Evolutionary conservation across 2,113 vertebrate genomes (phyloP).

Genomic region (Spizaetus ornatus): DNA sequence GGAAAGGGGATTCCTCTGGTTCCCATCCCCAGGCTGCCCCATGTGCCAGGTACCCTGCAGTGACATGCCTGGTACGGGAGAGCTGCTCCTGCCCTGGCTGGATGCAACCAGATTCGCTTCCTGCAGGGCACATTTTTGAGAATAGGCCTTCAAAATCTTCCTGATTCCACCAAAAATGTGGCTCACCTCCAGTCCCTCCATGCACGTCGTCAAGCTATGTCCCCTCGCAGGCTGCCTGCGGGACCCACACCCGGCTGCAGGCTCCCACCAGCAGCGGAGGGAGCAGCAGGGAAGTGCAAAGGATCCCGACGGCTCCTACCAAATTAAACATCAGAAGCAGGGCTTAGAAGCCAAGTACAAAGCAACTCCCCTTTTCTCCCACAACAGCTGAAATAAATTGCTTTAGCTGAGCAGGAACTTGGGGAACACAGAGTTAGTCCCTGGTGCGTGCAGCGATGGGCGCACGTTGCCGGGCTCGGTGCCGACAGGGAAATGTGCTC

Average conservation of each 20-base stretch:
- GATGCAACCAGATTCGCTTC: too few relatives aligned
- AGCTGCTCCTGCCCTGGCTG: background rate
- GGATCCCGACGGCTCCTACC: fast-evolving
- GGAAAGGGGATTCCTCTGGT: background rate
- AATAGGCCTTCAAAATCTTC: background rate
- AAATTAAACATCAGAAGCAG: background rate
- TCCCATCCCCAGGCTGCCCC: background rate
- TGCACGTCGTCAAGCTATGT: fast-evolving
- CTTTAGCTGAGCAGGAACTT: background rate
- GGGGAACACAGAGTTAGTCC: background rate
- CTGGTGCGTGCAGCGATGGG: background rate
- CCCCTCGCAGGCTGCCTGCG: background rate
- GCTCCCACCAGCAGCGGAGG: background rate
- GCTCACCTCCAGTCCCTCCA: background rate
- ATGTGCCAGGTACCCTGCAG: background rate
- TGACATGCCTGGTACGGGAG: fast-evolving
- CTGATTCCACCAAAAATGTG: background rate
- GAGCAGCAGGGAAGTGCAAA: background rate
- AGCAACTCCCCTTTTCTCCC: background rate
- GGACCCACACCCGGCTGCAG: background rate
- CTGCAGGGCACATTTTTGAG: background rate
- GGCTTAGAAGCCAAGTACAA: background rate
- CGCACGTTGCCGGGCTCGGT: fast-evolving
- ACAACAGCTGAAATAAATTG: background rate
- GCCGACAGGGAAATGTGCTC: background rate